Percentiles rank a stretch among this genome's conserved stretches.
phyloP scores from a whole-genome alignment of 2,113 vertebrate genomes.

The Eclectus roratus region DNA sequence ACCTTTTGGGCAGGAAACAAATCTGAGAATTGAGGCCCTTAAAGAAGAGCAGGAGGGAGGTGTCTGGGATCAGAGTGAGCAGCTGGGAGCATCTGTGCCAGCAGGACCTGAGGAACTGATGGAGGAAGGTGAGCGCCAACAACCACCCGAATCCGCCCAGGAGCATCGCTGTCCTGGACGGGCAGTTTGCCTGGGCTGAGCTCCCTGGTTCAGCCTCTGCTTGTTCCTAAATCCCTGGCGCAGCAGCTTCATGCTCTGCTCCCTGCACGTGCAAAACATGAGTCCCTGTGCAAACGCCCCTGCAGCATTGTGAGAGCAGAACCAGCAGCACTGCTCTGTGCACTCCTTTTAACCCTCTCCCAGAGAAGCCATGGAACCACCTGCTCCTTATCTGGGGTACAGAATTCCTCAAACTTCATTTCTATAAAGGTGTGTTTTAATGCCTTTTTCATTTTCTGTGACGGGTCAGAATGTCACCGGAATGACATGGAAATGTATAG shows the following conservation, averaged over 20 bases:
- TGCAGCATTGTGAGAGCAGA: neutral
- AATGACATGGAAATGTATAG: neutral
- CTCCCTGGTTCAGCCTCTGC: neutral
- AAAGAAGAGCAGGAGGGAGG: neutral
- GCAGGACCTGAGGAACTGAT: neutral
- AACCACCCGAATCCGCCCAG: neutral
- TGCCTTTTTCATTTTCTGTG: neutral
- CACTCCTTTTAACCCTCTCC: neutral
- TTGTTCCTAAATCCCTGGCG: neutral
- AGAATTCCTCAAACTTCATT: neutral
- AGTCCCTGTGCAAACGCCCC: constrained; percentile 18
- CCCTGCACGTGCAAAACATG: neutral
- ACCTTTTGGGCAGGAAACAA: constrained; percentile 23
- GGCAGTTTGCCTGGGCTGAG: neutral
- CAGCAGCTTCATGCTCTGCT: neutral
- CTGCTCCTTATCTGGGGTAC: neutral
- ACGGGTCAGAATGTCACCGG: neutral
- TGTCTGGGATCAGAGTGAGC: neutral
- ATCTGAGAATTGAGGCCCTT: constrained; percentile 20
- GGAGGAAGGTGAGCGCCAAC: neutral
- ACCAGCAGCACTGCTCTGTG: neutral
- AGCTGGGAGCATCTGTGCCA: neutral
- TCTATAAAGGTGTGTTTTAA: neutral
- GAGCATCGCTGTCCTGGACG: neutral
- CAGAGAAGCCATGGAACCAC: neutral